phyloP scores from a whole-genome alignment of 35 echinoderm and acorn worm species.

The Lytechinus pictus region DNA sequence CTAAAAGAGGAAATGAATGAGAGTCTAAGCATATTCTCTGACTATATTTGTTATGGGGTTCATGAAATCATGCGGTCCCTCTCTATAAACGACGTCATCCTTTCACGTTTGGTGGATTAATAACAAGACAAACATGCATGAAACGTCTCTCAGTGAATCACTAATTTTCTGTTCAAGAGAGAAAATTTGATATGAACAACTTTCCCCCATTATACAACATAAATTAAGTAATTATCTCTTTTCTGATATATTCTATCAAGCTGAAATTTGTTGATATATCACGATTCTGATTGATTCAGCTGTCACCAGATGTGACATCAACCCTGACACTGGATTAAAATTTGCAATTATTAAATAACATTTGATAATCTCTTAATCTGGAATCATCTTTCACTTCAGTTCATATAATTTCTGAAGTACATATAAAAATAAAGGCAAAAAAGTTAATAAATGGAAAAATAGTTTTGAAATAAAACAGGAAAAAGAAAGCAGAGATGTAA shows the following conservation, averaged over 20 bases:
- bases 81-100: not conserved
- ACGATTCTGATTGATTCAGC: not conserved
- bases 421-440: no score
- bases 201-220: not conserved
- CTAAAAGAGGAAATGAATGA: not conserved
- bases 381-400: not conserved
- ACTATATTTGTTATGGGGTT: not conserved
- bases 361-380: not conserved
- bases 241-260: not conserved
- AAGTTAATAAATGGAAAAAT: no score
- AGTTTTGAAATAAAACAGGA: no score
- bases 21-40: not conserved
- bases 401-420: not conserved
- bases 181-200: not conserved
- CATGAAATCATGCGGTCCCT: not conserved
- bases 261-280: not conserved
- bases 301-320: not conserved
- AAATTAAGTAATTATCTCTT: not conserved
- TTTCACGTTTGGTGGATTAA: not conserved
- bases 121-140: no score
- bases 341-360: not conserved
- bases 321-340: not conserved
- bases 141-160: not conserved
- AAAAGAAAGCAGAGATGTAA: no score
- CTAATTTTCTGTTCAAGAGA: not conserved